Conservation (phyloP, 2,113 vertebrate species). For the Nicator chloris region DNA sequence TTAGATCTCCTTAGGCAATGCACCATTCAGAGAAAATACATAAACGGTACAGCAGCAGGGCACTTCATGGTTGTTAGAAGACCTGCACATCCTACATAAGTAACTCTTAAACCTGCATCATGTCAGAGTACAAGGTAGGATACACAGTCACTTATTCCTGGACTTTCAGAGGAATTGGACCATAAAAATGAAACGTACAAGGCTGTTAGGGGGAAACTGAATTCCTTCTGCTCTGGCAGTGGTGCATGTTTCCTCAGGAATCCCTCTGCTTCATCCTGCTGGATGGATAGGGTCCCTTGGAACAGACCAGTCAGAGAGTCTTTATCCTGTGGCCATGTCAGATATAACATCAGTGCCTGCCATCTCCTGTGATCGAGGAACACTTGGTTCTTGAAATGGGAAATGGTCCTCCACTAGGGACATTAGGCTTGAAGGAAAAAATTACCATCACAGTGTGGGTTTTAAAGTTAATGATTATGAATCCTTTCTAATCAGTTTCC, state of each 20-base stretch:
- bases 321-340: not conserved
- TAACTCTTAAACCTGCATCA: not conserved
- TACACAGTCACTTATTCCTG: not conserved
- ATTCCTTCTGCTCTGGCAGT: not conserved
- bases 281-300: not conserved
- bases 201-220: not conserved
- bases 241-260: not conserved
- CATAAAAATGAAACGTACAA: not conserved
- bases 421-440: not conserved
- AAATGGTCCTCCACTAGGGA: not conserved
- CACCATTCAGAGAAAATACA: not conserved
- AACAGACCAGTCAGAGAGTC: not conserved
- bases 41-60: not conserved
- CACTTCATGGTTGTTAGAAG: slow-evolving; percentile 32
- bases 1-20: not conserved
- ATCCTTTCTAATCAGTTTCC: not conserved
- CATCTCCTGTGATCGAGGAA: not conserved
- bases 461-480: not conserved
- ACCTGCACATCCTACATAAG: not conserved
- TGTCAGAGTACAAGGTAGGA: not conserved
- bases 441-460: not conserved
- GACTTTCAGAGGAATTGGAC: not conserved
- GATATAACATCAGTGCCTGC: not conserved
- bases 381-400: not conserved
- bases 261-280: not conserved